Base-by-base conservation (phyloP, 2,113 vertebrate genomes). In the Oncorhynchus tshawytscha region DNA sequence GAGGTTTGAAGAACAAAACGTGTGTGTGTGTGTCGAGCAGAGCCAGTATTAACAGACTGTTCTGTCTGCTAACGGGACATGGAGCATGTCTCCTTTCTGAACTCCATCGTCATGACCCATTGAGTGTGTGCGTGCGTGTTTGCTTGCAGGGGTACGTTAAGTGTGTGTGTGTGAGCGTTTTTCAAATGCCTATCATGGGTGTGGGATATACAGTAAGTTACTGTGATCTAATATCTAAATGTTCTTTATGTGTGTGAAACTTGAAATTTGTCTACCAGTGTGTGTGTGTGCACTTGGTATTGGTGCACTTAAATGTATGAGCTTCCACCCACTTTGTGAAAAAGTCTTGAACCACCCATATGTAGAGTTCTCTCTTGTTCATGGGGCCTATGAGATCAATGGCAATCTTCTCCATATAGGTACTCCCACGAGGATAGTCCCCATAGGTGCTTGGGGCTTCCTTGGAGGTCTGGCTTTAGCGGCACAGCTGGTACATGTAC, bases 291-390 rank as follows among this genome's bases (percentile, higher is more conserved):
- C 39, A 8, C 51, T 27, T 69, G 16, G 8, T 2, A 9, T 71
- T 31, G 60, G 15, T 27, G 22, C 74, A 45, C 29, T 27, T 82
- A 79, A 80, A 80, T 85, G 68, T 68, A 69, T 49, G 62, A 34
- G 34, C 34, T 7, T 34, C 6, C 6, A 34, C 34, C 34, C 34
- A 34, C 6, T 34, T 34, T 8, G 31, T 31, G 34, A 34, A 34
- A 34, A 8, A 34, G 6, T 7, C 34, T 34, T 34, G 34, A 34
- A 34, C 34, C 34, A 34, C 34, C 34, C 5, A 34, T 8, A 34
- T 34, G 34, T 34, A 7, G 31, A 5, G 31, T 6, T 31, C 31
- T 31, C 31, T 31, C 31, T 31, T 6, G 31, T 6, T 34, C 31
- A 34, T 34, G 31, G 31, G 31, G 31, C 31, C 31, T 34, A 34